Conservation (phyloP, 2,888 invertebrate genomes). For the Tetragonisca angustula region DNA sequence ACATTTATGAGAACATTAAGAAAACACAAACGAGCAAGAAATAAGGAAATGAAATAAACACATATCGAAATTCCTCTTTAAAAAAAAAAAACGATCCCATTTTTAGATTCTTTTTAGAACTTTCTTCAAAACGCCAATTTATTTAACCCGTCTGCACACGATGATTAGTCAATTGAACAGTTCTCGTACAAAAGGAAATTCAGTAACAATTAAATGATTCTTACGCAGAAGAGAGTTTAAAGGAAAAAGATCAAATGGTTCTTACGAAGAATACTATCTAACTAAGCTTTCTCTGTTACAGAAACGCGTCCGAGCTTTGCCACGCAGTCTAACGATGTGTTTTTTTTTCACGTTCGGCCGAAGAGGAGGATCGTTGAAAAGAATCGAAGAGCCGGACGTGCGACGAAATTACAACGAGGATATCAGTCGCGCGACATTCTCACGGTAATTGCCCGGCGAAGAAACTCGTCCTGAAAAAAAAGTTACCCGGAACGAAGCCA, state of each 20-base stretch:
- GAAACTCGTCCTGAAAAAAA: neutral
- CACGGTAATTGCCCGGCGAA: slow-evolving; percentile 1
- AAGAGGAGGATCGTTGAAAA: neutral
- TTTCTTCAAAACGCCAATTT: no score
- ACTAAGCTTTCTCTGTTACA: neutral
- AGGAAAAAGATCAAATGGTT: neutral
- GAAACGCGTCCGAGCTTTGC: neutral
- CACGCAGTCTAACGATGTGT: neutral
- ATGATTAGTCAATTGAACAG: no score
- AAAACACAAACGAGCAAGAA: no score
- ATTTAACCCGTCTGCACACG: no score
- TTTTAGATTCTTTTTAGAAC: no score
- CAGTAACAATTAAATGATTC: no score
- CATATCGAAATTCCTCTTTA: no score
- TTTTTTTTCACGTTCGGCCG: neutral
- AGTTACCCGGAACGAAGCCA: slow-evolving; percentile 8
- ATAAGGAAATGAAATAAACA: no score
- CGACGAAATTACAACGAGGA: neutral
- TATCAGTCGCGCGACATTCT: slow-evolving; percentile 7
- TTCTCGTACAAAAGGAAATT: no score
- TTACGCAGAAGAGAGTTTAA: no score
- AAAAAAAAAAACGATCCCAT: no score
- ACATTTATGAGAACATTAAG: no score
- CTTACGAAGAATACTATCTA: neutral
- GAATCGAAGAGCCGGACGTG: slow-evolving; percentile 4